Percentiles rank a stretch among this genome's conserved stretches.
Evolutionary conservation across 2,113 vertebrate species (phyloP).

Genomic region (Grammomys dolichurus): DNA sequence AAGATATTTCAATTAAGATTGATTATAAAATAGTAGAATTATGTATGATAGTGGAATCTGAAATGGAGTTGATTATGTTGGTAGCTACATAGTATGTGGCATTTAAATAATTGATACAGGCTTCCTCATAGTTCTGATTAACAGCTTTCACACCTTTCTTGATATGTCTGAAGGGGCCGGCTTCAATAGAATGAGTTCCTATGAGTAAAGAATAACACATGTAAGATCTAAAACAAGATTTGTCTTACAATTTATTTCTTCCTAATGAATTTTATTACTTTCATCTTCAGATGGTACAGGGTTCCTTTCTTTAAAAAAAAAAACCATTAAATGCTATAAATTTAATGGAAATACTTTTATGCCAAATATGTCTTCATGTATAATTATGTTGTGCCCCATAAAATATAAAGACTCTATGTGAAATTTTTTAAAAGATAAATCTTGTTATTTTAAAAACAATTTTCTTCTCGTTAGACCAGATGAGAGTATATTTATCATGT

Average conservation of each 20-base stretch:
- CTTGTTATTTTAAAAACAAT: not conserved
- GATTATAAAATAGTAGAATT: constrained; percentile 10
- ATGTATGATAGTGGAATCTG: not conserved
- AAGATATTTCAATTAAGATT: constrained; percentile 17
- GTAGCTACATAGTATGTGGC: not conserved
- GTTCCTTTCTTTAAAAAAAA: not conserved
- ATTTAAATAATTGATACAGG: constrained; percentile 9
- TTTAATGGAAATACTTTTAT: not conserved
- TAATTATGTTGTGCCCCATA: not conserved
- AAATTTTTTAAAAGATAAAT: not conserved
- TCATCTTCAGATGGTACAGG: not conserved
- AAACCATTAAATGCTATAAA: not conserved
- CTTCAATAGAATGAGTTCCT: not conserved
- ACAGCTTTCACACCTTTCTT: not conserved
- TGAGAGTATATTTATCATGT: not conserved
- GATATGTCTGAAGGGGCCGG: not conserved
- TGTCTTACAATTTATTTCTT: constrained; percentile 22
- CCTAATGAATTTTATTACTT: not conserved
- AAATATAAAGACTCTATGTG: not conserved
- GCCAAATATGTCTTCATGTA: not conserved
- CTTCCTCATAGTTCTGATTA: not conserved
- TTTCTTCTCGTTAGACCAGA: not conserved
- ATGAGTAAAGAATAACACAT: not conserved
- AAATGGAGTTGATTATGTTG: constrained; percentile 2
- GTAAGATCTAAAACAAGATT: not conserved